These are phyloP conservation scores for Apodemus agrarius DNA, from an alignment of 2,797 vertebrate species.

Conservation along the genomic window DNA sequence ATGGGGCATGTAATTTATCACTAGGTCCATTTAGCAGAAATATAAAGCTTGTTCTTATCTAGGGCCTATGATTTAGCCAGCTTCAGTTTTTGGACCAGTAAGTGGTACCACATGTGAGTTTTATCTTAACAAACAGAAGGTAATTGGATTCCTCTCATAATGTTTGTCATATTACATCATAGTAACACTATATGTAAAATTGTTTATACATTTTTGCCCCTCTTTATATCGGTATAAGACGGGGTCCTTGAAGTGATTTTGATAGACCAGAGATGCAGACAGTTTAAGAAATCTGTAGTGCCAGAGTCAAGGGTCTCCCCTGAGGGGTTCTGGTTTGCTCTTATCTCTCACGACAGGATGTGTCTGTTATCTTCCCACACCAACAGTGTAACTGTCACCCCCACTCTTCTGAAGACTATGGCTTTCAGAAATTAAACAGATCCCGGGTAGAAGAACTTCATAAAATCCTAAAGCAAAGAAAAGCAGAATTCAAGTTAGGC, in stretches of 20 bases:
- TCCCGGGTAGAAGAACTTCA: neutral
- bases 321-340: neutral
- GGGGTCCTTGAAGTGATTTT: neutral
- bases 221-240: neutral
- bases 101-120: neutral
- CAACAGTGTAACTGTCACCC: neutral
- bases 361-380: neutral
- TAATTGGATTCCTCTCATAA: neutral
- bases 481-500: neutral
- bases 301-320: neutral
- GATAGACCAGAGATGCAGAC: neutral
- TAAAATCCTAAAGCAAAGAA: neutral
- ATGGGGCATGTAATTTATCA: no score
- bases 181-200: neutral
- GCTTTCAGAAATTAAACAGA: conserved; percentile 41
- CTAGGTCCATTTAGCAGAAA: neutral
- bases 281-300: neutral
- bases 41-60: neutral
- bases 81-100: neutral
- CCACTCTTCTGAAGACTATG: conserved; percentile 6
- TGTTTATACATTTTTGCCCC: conserved; percentile 25
- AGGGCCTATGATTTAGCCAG: neutral
- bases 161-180: neutral
- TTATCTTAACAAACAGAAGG: neutral
- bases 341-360: neutral